These are phyloP conservation scores for Onychomys leucogaster DNA, from an alignment of 2,797 vertebrate species.

Conservation along the genomic window DNA sequence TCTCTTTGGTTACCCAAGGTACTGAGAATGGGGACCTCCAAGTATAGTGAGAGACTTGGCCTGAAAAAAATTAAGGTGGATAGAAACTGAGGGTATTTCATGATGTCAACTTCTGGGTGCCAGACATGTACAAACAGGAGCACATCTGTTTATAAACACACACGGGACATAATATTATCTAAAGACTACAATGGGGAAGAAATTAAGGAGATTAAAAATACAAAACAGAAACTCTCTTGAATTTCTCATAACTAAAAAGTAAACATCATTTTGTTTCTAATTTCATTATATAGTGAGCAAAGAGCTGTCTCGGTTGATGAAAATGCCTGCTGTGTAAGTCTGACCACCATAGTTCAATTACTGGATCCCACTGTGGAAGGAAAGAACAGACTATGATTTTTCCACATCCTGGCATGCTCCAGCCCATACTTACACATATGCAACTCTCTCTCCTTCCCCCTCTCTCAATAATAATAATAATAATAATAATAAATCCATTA, in stretches of 20 bases:
- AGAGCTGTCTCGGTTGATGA: not conserved
- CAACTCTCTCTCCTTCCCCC: not conserved
- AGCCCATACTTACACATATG: too few relatives aligned
- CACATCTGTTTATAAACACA: not conserved
- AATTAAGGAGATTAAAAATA: not conserved
- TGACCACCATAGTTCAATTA: not conserved
- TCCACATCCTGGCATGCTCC: not conserved
- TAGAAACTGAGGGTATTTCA: not conserved
- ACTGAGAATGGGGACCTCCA: not conserved
- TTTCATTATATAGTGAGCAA: not conserved
- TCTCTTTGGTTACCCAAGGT: not conserved
- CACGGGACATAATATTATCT: not conserved
- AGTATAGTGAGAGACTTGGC: not conserved
- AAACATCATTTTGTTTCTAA: slow-evolving; percentile 17
- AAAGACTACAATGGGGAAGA: not conserved
- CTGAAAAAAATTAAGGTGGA: not conserved
- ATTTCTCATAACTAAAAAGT: not conserved
- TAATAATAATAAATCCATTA: not conserved
- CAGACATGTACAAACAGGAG: not conserved
- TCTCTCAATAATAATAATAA: not conserved
- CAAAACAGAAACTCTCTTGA: not conserved
- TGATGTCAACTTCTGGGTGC: too few relatives aligned
- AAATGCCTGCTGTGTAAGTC: not conserved
- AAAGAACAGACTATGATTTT: not conserved
- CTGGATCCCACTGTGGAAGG: not conserved